Conservation (phyloP, 2,888 invertebrate genomes). For the Lasioglossum morio region DNA sequence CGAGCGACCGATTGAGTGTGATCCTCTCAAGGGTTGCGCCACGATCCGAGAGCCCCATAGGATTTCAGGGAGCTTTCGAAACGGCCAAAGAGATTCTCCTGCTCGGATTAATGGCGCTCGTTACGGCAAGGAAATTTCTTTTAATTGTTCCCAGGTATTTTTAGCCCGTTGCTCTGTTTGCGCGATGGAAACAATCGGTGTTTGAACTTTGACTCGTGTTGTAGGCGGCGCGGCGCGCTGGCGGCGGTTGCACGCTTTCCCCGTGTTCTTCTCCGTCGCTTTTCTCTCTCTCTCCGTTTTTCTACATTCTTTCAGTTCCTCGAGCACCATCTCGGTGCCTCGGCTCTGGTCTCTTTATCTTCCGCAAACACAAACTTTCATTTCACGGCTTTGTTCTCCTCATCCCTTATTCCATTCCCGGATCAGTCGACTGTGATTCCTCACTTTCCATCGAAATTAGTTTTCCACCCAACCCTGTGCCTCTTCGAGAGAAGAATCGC, state of each 20-base stretch:
- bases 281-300: background rate
- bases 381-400: conserved; percentile 54
- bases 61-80: background rate
- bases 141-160: background rate
- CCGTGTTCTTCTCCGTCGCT: background rate
- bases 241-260: background rate
- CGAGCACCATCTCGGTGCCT: conserved; percentile 24
- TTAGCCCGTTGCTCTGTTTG: background rate
- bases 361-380: conserved; percentile 58
- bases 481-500: background rate
- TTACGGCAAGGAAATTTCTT: background rate
- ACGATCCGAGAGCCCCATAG: background rate
- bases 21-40: background rate
- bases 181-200: conserved; percentile 3
- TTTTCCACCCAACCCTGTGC: conserved; percentile 24
- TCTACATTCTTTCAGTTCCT: conserved; percentile 34
- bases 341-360: conserved; percentile 55
- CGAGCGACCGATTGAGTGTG: background rate
- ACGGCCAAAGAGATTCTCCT: background rate
- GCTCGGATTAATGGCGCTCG: background rate
- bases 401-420: conserved; percentile 56
- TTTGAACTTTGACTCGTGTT: conserved; percentile 14
- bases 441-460: conserved; percentile 62
- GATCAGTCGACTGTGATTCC: conserved; percentile 41
- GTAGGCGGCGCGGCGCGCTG: background rate